Evolutionary conservation across 2,888 invertebrate genomes (phyloP).

Genomic region (Drosophila maculinotata): DNA sequence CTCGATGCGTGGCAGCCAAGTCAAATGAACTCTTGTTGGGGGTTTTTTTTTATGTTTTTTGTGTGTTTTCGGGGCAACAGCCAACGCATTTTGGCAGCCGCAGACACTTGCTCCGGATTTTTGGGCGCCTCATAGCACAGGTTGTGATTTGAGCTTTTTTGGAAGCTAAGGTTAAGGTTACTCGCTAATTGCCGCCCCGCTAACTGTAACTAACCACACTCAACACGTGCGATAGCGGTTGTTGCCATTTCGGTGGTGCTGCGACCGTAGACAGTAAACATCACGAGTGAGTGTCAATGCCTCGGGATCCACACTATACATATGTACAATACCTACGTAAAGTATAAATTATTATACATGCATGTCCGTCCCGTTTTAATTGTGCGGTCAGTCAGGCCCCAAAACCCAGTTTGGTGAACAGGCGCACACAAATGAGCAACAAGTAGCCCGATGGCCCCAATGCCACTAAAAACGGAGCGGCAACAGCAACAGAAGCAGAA

Average conservation of each 20-base stretch:
- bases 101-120: conserved; percentile 56
- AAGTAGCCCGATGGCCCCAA: conserved; percentile 52
- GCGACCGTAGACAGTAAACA: background rate
- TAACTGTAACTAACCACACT: conserved; percentile 67
- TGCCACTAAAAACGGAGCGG: background rate
- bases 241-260: conserved; percentile 19
- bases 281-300: conserved; percentile 32
- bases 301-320: conserved; percentile 5
- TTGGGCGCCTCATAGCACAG: conserved; percentile 83
- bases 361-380: conserved; percentile 74
- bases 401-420: conserved; percentile 84
- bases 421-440: conserved; percentile 77
- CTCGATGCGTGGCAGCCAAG: conserved; percentile 57
- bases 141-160: conserved; percentile 84
- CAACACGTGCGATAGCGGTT: conserved; percentile 36
- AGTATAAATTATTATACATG: conserved; percentile 25
- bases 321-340: background rate
- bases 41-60: background rate
- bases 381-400: conserved; percentile 85
- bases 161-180: conserved; percentile 84
- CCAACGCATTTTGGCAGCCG: conserved; percentile 60
- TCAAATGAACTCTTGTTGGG: conserved; percentile 63
- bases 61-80: conserved; percentile 30
- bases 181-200: conserved; percentile 55
- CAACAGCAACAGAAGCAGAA: conserved; percentile 32